A percentile compares a stretch with the other conserved stretches of the same genome.
Conservation (phyloP, 2,888 invertebrate species). For the Nomada hirtipes region DNA sequence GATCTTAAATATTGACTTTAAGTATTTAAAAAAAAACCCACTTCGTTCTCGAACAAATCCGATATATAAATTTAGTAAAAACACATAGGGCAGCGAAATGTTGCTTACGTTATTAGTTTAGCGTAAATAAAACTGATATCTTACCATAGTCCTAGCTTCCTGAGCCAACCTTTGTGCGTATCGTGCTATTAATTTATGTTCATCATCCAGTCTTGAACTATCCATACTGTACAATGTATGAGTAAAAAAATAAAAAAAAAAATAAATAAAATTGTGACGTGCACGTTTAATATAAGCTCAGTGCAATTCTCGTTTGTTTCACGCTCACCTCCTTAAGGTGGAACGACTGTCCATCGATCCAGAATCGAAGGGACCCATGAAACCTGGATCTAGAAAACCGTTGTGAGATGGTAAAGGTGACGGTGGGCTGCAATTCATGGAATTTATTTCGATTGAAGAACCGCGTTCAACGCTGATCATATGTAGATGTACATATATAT, state of each 20-base stretch:
- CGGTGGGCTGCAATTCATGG: slow-evolving; percentile 89
- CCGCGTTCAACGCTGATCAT: neutral
- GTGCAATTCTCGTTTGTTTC: slow-evolving; percentile 23
- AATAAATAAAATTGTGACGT: slow-evolving; percentile 62
- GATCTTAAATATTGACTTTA: too few relatives aligned
- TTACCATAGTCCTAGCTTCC: slow-evolving; percentile 91
- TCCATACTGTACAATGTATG: slow-evolving; percentile 77
- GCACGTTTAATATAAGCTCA: slow-evolving; percentile 41
- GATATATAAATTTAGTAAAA: too few relatives aligned
- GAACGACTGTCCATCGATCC: slow-evolving; percentile 91
- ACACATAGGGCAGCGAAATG: neutral
- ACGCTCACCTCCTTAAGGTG: slow-evolving; percentile 85
- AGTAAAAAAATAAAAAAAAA: slow-evolving; percentile 53
- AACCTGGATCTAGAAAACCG: slow-evolving; percentile 92
- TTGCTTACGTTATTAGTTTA: slow-evolving; percentile 8
- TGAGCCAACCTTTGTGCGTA: slow-evolving; percentile 98
- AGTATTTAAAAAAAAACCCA: too few relatives aligned
- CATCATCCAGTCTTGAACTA: slow-evolving; percentile 89
- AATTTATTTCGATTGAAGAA: slow-evolving; percentile 57
- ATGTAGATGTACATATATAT: neutral
- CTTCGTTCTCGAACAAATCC: too few relatives aligned
- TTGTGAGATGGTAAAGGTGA: slow-evolving; percentile 97
- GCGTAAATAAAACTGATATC: slow-evolving; percentile 46
- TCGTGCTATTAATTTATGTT: slow-evolving; percentile 97
- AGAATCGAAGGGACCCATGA: slow-evolving; percentile 90